Evolutionary conservation across 2,797 vertebrate genomes (phyloP).

Genomic region (Eulemur mongoz): DNA sequence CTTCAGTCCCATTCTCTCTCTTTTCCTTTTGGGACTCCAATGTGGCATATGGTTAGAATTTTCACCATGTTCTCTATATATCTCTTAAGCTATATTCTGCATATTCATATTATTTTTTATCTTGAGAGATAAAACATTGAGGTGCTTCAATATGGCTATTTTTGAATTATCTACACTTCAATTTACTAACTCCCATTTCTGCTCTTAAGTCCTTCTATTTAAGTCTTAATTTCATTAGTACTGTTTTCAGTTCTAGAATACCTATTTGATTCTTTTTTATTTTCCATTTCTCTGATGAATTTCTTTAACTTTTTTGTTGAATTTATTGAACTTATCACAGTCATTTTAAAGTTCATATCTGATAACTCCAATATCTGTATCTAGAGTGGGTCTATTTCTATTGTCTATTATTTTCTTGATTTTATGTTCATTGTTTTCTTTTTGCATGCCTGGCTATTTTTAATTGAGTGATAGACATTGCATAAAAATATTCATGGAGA

Average conservation of each 20-base stretch:
- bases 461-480: not conserved
- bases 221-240: not conserved
- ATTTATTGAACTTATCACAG: not conserved
- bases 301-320: not conserved
- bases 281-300: not conserved
- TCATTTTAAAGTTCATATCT: not conserved
- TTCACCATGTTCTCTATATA: not conserved
- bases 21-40: not conserved
- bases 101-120: not conserved
- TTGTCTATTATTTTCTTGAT: not conserved
- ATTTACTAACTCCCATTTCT: not conserved
- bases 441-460: not conserved
- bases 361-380: not conserved
- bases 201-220: not conserved
- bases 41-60: not conserved
- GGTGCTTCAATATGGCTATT: not conserved
- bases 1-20: not conserved
- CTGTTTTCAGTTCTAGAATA: not conserved
- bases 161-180: not conserved
- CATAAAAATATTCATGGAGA: not conserved
- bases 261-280: not conserved
- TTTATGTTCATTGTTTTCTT: not conserved
- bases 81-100: not conserved
- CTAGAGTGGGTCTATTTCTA: not conserved
- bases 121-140: not conserved